phyloP scores from a whole-genome alignment of 2,797 vertebrate genomes.

The Oryzias dopingdopingensis region DNA sequence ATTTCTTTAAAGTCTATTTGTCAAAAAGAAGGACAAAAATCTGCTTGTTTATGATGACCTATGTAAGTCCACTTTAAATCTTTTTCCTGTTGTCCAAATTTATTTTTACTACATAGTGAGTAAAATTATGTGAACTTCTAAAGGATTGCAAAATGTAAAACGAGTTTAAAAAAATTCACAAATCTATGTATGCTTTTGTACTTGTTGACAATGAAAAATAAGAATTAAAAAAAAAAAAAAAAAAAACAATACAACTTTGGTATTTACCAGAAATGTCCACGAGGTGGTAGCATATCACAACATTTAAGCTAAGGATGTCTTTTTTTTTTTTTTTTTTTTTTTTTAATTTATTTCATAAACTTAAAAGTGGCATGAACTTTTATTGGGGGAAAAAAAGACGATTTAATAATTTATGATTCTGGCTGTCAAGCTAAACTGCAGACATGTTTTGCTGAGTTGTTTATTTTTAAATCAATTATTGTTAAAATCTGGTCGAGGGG shows the following conservation, averaged over 20 bases:
- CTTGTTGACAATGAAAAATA: constrained; percentile 16
- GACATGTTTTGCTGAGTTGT: too few relatives aligned
- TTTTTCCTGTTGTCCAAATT: constrained; percentile 17
- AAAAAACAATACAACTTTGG: constrained; percentile 27
- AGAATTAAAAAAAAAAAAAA: constrained; percentile 49
- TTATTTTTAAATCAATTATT: too few relatives aligned
- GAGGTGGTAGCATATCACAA: constrained; percentile 43
- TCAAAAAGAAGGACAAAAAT: constrained; percentile 4
- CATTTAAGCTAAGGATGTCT: background rate
- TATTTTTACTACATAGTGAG: background rate
- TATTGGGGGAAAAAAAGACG: too few relatives aligned
- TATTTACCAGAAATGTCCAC: constrained; percentile 9
- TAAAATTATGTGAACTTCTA: too few relatives aligned
- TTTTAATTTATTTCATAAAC: too few relatives aligned
- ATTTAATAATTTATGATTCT: too few relatives aligned
- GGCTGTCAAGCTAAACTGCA: too few relatives aligned
- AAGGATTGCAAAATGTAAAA: background rate
- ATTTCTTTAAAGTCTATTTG: constrained; percentile 26
- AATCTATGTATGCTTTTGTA: constrained; percentile 44
- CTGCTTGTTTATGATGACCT: constrained; percentile 23
- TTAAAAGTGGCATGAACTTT: too few relatives aligned
- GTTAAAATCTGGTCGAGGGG: too few relatives aligned
- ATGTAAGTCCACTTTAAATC: constrained; percentile 35
- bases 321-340: background rate
- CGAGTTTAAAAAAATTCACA: background rate